Conservation (phyloP, 2,797 vertebrate genomes). For the Furcifer pardalis region DNA sequence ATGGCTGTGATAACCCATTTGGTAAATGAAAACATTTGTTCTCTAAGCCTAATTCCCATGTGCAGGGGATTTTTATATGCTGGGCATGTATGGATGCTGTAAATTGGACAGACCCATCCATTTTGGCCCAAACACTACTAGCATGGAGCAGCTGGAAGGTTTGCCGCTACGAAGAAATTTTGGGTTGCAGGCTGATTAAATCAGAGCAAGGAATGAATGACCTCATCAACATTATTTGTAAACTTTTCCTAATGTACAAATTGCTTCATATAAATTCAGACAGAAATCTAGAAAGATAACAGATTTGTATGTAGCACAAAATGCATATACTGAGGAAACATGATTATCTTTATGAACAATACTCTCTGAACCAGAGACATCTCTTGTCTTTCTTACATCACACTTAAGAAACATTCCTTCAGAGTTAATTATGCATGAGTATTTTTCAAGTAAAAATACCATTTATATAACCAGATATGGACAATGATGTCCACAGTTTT, state of each 20-base stretch:
- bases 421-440: neutral
- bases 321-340: neutral
- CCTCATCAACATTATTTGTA: neutral
- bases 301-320: neutral
- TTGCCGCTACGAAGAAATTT: neutral
- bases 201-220: neutral
- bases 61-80: neutral
- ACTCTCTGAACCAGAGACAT: neutral
- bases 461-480: neutral
- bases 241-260: neutral
- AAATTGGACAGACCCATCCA: neutral
- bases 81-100: neutral
- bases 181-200: neutral
- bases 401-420: neutral
- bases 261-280: neutral
- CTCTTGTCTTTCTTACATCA: neutral
- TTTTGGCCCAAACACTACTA: neutral
- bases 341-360: neutral
- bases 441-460: neutral
- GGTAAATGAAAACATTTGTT: too few relatives aligned
- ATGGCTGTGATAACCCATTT: too few relatives aligned
- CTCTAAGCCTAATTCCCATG: neutral
- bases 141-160: neutral
- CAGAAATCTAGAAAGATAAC: neutral
- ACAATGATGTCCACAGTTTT: neutral